Evolutionary conservation across 1,140 invertebrate genomes (phyloP).

Genomic region (Drosophila kanapiae): DNA sequence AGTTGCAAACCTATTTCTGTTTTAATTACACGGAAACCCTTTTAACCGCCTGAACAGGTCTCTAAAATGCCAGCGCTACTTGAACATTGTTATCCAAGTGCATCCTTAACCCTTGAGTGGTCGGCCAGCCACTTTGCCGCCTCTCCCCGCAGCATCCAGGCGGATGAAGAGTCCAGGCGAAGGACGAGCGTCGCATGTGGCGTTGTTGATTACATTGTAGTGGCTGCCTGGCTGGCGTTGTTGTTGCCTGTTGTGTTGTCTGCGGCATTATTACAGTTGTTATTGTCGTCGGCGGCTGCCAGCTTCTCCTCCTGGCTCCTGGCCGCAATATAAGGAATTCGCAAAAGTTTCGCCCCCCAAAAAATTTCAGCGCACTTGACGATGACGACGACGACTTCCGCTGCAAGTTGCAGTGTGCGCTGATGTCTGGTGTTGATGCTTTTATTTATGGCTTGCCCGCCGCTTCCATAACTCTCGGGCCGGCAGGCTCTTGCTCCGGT

Average conservation of each 20-base stretch:
- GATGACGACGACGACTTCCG: constrained; percentile 75
- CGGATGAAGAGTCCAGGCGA: constrained; percentile 5
- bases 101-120: constrained; percentile 69
- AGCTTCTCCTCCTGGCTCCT: constrained; percentile 5
- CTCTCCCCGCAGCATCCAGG: neutral
- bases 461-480: constrained; percentile 57
- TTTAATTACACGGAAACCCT: neutral
- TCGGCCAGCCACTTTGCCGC: constrained; percentile 55
- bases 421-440: constrained; percentile 78
- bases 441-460: constrained; percentile 63
- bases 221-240: constrained; percentile 46
- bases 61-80: neutral
- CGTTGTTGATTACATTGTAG: constrained; percentile 77
- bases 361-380: constrained; percentile 76
- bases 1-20: neutral
- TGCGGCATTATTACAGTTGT: constrained; percentile 79
- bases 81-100: constrained; percentile 11
- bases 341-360: constrained; percentile 67
- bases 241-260: constrained; percentile 68
- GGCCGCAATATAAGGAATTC: constrained; percentile 70
- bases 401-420: constrained; percentile 72
- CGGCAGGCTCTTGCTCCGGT: constrained; percentile 42
- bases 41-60: neutral
- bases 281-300: constrained; percentile 56
- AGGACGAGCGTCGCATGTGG: constrained; percentile 67